Conservation (phyloP, 2,113 vertebrate genomes). For the Illadopsis cleaveri region DNA sequence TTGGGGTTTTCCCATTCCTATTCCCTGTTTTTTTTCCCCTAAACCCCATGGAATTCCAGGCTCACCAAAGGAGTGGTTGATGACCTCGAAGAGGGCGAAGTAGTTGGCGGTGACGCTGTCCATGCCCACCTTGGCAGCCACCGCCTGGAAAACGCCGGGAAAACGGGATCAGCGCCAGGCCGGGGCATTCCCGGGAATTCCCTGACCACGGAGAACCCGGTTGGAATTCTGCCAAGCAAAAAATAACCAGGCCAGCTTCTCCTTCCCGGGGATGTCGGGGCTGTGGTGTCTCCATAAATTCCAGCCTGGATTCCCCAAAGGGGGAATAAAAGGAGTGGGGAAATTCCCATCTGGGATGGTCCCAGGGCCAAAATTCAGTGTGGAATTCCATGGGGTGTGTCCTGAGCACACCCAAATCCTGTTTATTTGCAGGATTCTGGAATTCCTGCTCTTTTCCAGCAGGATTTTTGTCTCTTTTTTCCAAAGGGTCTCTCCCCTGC, state of each 20-base stretch:
- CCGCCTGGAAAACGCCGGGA: background rate
- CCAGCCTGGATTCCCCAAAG: background rate
- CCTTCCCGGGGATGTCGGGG: too few relatives aligned
- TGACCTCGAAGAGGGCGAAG: too few relatives aligned
- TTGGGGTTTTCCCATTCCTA: too few relatives aligned
- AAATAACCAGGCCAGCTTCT: too few relatives aligned
- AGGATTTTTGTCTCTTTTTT: background rate
- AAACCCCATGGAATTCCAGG: too few relatives aligned
- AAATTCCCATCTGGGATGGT: rapidly evolving
- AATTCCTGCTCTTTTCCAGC: background rate
- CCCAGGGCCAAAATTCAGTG: rapidly evolving
- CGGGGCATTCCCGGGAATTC: background rate
- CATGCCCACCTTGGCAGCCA: constrained; percentile 21
- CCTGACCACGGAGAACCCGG: background rate
- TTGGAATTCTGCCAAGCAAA: background rate
- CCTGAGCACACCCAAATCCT: background rate
- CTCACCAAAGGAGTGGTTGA: too few relatives aligned
- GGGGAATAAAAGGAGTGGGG: background rate
- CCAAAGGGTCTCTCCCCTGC: background rate
- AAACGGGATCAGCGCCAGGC: background rate
- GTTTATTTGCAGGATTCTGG: rapidly evolving
- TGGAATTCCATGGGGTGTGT: background rate
- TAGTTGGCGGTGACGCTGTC: background rate
- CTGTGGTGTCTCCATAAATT: too few relatives aligned
- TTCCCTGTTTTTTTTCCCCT: too few relatives aligned